These are phyloP conservation scores for Leptinotarsa defecta DNA, from an alignment of 1,140 invertebrate species.

Conservation along the genomic window DNA sequence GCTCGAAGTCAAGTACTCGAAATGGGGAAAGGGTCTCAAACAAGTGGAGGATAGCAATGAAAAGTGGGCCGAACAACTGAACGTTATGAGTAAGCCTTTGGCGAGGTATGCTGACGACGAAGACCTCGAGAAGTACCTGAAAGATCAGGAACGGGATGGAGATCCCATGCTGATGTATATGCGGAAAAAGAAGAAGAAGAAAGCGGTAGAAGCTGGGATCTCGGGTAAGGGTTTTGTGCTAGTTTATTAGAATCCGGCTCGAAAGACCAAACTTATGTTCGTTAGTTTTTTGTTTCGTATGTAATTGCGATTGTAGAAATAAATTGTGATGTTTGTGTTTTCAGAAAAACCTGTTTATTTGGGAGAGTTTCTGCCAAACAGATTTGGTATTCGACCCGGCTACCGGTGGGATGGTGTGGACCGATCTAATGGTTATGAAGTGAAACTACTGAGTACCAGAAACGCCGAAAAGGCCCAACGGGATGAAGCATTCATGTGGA, in stretches of 20 bases:
- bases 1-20: conserved; percentile 77
- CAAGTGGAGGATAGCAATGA: conserved; percentile 76
- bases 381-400: conserved; percentile 90
- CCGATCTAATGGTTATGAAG: conserved; percentile 95
- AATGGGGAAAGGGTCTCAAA: conserved; percentile 87
- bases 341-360: conserved; percentile 72
- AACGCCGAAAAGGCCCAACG: conserved; percentile 77
- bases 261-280: not conserved
- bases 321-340: too few species aligned
- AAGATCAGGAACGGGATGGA: conserved; percentile 77
- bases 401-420: conserved; percentile 98
- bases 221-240: conserved; percentile 35
- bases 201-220: conserved; percentile 55
- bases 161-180: conserved; percentile 95
- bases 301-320: too few species aligned
- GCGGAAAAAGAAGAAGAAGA: conserved; percentile 72
- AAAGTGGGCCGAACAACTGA: conserved; percentile 70
- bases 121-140: conserved; percentile 81
- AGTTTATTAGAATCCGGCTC: not conserved
- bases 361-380: conserved; percentile 85
- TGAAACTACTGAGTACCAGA: conserved; percentile 80
- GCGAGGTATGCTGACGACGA: conserved; percentile 83
- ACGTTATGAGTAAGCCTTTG: conserved; percentile 89
- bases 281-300: too few species aligned
- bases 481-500: conserved; percentile 94